Percentiles rank a stretch among this genome's conserved stretches.
Conservation (phyloP, 2,113 vertebrate genomes). For the Halcyon malimbica region DNA sequence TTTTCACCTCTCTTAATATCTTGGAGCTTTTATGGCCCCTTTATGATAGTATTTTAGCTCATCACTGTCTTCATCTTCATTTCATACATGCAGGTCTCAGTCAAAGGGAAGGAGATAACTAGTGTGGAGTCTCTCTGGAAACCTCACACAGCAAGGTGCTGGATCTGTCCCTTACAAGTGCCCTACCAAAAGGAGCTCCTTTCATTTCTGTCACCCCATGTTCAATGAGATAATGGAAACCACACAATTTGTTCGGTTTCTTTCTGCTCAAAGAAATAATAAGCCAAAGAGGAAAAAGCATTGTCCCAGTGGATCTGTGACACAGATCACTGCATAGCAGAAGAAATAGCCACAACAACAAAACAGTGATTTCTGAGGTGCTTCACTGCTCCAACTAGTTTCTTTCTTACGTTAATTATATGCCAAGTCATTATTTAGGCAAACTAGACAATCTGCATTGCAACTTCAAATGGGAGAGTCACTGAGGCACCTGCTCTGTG, state of each 20-base stretch:
- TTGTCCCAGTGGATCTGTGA: neutral
- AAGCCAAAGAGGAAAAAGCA: neutral
- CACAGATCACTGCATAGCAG: neutral
- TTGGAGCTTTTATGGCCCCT: neutral
- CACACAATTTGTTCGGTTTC: neutral
- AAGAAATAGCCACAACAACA: neutral
- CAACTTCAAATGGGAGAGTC: neutral
- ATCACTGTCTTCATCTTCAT: neutral
- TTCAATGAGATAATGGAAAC: neutral
- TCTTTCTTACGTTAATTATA: neutral
- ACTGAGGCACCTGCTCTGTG: neutral
- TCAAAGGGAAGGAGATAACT: neutral
- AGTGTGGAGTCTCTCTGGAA: neutral
- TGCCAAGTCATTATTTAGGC: constrained; percentile 3
- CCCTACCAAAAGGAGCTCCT: neutral
- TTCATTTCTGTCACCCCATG: neutral
- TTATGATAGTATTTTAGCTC: neutral
- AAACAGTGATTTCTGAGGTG: neutral
- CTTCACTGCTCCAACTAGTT: neutral
- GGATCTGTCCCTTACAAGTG: neutral
- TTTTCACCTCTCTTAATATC: neutral
- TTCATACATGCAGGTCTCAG: neutral
- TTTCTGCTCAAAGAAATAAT: neutral
- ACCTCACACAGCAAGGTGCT: neutral
- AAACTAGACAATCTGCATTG: neutral